Base-by-base conservation (phyloP, 2,888 invertebrate species). In the Heliconius ismenius region DNA sequence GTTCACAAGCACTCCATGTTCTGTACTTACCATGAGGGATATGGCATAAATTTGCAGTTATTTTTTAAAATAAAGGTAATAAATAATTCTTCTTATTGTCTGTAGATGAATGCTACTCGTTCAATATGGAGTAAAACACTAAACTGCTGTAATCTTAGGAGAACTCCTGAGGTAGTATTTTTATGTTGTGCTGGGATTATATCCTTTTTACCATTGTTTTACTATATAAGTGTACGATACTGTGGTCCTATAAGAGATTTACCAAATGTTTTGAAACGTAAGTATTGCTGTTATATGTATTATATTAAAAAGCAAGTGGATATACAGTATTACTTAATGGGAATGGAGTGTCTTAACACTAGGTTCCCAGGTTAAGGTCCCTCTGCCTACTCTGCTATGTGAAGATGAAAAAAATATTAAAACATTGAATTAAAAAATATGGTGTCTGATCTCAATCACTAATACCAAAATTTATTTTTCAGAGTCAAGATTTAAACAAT, bases 41-140 rank as follows among this genome's bases (percentile, higher is more conserved):
- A 49, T 1, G 4, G 15, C 2, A 6, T 43, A 2, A 18, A 18
- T 49, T 49, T 49, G 43, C 43, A 43, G 43, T 49, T 49, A 18
- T 18, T 49, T 43, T 43, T 49, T 49, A 18, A 49, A 49, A 49
- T 18, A 49, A 49, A 49, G 1, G 43, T 18, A 49, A 49, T 15
- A 6, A 49, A 49, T 9, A 4, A 39, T 54, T 32, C 54, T 54
- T 69, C 58, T 32, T 73, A 79, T 80, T 80, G 78, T 79, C 88
- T 93, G 73, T 85, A 96, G 96, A 96, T 96, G 95, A 96, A 96
- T 88, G 90, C 92, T 6, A 96, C 96, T 68, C 93, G 96, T 85
- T 92, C 89, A 77, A 90, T 92, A 77, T 96, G 96, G 96, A 96
- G 96, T 84, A 91, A 93, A 83, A 87, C 83, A 67, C 88, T 94